Percentiles rank a stretch among this genome's conserved stretches.
phyloP scores from a whole-genome alignment of 2,113 vertebrate genomes.

The Pandion haliaetus region DNA sequence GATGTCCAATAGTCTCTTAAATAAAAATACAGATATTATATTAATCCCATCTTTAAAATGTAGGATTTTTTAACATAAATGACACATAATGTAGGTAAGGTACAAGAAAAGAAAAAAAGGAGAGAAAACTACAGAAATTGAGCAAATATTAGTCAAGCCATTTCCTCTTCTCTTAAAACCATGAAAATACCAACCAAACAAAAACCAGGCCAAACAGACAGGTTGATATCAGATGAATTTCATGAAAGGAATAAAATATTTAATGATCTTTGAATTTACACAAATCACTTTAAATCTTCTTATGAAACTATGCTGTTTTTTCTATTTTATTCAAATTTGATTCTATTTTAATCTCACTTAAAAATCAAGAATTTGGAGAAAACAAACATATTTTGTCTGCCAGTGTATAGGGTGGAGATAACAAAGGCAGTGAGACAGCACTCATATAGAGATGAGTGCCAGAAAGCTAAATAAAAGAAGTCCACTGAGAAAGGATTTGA shows the following conservation, averaged over 20 bases:
- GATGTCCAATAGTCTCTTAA: background rate
- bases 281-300: background rate
- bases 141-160: background rate
- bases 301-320: background rate
- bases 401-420: slow-evolving; percentile 5
- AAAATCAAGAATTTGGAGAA: slow-evolving; percentile 19
- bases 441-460: background rate
- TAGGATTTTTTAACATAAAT: background rate
- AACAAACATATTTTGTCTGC: slow-evolving; percentile 33
- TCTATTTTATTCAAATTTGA: background rate
- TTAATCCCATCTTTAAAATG: background rate
- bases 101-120: background rate
- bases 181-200: background rate
- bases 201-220: background rate
- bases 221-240: background rate
- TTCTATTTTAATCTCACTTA: background rate
- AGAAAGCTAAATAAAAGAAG: background rate
- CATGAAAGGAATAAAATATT: background rate
- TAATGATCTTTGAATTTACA: background rate
- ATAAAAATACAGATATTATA: background rate
- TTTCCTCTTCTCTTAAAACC: background rate
- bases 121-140: background rate
- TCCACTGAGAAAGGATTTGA: background rate
- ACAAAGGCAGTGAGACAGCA: background rate
- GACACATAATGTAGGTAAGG: background rate